phyloP scores from a whole-genome alignment of 2,888 invertebrate species.

The Barypeithes pellucidus region DNA sequence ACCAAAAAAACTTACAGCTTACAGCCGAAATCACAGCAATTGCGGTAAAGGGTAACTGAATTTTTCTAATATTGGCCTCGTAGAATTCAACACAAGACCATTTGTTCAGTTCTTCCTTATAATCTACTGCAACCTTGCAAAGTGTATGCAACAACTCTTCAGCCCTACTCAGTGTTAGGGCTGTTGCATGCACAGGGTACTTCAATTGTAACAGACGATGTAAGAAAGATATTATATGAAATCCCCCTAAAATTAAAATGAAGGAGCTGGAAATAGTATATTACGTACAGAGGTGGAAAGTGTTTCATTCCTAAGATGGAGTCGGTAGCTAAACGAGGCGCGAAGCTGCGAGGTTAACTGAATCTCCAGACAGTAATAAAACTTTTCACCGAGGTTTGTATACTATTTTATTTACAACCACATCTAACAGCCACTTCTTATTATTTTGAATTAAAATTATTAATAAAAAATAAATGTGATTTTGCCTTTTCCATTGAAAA shows the following conservation, averaged over 20 bases:
- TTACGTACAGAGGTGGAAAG: too few relatives aligned
- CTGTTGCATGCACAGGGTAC: conserved; percentile 92
- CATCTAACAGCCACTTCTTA: too few relatives aligned
- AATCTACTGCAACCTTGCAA: conserved; percentile 84
- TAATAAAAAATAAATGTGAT: too few relatives aligned
- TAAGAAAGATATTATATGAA: conserved; percentile 87
- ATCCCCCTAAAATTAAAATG: conserved; percentile 77
- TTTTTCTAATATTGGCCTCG: conserved; percentile 85
- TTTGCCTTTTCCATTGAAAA: too few relatives aligned
- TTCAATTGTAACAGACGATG: conserved; percentile 92
- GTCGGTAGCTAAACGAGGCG: not conserved
- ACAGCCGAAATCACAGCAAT: conserved; percentile 77
- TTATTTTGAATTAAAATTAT: too few relatives aligned
- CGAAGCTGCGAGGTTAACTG: too few relatives aligned
- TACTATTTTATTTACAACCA: too few relatives aligned
- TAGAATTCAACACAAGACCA: conserved; percentile 90
- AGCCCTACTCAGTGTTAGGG: conserved; percentile 88
- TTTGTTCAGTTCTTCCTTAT: conserved; percentile 82
- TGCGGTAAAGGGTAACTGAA: conserved; percentile 89
- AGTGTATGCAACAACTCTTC: conserved; percentile 91
- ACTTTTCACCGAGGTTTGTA: too few relatives aligned
- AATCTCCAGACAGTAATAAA: too few relatives aligned
- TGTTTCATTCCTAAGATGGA: not conserved
- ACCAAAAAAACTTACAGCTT: conserved; percentile 72
- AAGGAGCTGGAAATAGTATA: too few relatives aligned